These are phyloP conservation scores for Mnemiopsis leidyi DNA, from an alignment of 37 sponge, comb jelly and placozoan genomes.

Conservation along the genomic window DNA sequence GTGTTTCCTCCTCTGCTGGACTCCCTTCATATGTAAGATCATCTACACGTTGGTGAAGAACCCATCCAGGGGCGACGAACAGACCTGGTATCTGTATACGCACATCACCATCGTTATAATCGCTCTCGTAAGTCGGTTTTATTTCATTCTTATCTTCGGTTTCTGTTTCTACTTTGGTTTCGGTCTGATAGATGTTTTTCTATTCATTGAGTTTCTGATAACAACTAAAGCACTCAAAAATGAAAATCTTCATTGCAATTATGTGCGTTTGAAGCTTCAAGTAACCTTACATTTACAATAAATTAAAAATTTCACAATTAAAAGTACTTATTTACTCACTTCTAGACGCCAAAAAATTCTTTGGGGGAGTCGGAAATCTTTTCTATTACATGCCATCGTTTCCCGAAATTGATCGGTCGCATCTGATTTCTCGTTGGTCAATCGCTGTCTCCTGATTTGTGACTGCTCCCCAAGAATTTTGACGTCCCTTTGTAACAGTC, in stretches of 20 bases:
- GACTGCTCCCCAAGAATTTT: too few relatives aligned
- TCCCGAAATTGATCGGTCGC: too few relatives aligned
- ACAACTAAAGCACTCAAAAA: too few relatives aligned
- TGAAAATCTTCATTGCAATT: too few relatives aligned
- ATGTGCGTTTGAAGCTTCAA: too few relatives aligned
- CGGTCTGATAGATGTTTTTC: neutral
- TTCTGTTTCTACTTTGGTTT: neutral
- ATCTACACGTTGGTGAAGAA: slow-evolving; percentile 1
- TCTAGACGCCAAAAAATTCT: too few relatives aligned
- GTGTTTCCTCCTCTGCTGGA: slow-evolving; percentile 54
- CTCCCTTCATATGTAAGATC: slow-evolving; percentile 34
- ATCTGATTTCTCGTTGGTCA: too few relatives aligned
- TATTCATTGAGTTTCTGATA: too few relatives aligned
- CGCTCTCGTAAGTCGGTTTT: slow-evolving; percentile 1
- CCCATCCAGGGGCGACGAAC: neutral
- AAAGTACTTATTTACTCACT: neutral
- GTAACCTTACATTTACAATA: neutral
- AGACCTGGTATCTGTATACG: slow-evolving; percentile 46
- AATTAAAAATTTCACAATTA: neutral
- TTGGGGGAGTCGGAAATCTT: too few relatives aligned
- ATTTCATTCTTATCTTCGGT: neutral
- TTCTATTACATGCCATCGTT: too few relatives aligned
- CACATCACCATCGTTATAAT: slow-evolving; percentile 17
- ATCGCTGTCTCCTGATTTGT: too few relatives aligned
- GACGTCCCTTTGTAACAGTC: too few relatives aligned